These are phyloP conservation scores for Heteromyza rotundicornis DNA, from an alignment of 2,888 invertebrate species.

Conservation along the genomic window DNA sequence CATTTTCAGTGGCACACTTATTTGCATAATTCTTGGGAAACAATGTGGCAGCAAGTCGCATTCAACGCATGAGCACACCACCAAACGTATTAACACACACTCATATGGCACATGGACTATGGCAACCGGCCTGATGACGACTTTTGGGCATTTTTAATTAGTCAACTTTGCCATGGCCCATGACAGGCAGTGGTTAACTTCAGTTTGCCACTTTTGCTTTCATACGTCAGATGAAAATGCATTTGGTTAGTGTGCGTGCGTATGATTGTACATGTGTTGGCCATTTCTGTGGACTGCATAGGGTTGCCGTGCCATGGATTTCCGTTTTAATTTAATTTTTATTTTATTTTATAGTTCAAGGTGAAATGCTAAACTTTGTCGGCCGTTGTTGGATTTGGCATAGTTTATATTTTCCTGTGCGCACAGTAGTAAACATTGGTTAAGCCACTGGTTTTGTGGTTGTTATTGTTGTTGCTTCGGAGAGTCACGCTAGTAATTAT, in stretches of 20 bases:
- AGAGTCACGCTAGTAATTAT: constrained; percentile 29
- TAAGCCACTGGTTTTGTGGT: constrained; percentile 5
- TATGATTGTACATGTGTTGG: constrained; percentile 3
- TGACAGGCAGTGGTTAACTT: background rate
- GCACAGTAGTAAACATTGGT: background rate
- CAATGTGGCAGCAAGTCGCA: constrained; percentile 45
- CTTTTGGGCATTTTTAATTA: constrained; percentile 55
- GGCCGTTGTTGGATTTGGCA: constrained; percentile 23
- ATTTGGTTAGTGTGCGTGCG: too few relatives aligned
- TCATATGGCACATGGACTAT: background rate
- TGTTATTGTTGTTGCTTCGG: constrained; percentile 30
- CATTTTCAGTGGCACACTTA: background rate
- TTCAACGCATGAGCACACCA: constrained; percentile 30
- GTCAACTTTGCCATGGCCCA: constrained; percentile 37
- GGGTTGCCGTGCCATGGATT: background rate
- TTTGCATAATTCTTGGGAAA: background rate
- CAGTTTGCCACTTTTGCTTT: too few relatives aligned
- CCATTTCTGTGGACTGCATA: background rate
- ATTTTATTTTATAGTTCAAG: constrained; percentile 50
- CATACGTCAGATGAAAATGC: too few relatives aligned
- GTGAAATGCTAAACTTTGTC: constrained; percentile 47
- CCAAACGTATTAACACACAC: background rate
- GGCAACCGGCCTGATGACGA: constrained; percentile 29
- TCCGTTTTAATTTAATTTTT: too few relatives aligned
- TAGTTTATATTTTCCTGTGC: constrained; percentile 11